Evolutionary conservation across 35 echinoderm and acorn worm genomes (phyloP).

Genomic region (Ophioderma brevispina): DNA sequence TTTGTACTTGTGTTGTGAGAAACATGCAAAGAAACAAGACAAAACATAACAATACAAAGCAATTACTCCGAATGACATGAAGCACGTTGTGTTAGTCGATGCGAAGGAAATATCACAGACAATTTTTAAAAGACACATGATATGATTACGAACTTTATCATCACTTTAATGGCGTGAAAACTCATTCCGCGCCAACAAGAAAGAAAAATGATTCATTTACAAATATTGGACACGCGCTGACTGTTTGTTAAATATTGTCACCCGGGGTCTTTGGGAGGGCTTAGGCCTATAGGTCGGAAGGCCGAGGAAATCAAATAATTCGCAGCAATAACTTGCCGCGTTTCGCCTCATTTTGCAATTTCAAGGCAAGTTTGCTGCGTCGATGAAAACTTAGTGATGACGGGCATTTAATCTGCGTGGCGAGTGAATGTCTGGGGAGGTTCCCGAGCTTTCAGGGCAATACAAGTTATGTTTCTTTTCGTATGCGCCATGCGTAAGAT

Average conservation of each 20-base stretch:
- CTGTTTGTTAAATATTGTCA: too few species aligned
- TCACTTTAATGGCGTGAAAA: neutral
- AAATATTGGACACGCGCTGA: too few species aligned
- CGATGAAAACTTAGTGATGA: neutral
- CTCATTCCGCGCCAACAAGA: too few species aligned
- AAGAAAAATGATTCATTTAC: too few species aligned
- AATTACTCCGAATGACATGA: too few species aligned
- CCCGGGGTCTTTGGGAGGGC: neutral
- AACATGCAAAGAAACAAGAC: too few species aligned
- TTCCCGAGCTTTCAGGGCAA: too few species aligned
- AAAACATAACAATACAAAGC: too few species aligned
- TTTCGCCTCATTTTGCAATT: conserved; percentile 13
- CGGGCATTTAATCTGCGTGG: conserved; percentile 1
- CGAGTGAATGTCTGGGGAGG: neutral
- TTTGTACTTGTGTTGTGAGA: too few species aligned
- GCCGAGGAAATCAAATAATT: neutral
- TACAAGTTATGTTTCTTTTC: too few species aligned
- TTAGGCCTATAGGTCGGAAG: neutral
- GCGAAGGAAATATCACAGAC: neutral
- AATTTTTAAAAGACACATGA: neutral
- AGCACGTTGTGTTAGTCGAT: too few species aligned
- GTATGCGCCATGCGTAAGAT: too few species aligned
- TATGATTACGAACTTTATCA: neutral
- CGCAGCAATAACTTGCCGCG: neutral
- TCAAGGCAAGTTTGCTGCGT: neutral